Percentiles rank a stretch among this genome's conserved stretches.
Evolutionary conservation across 2,113 vertebrate genomes (phyloP).

Genomic region (Calyptomena viridis): DNA sequence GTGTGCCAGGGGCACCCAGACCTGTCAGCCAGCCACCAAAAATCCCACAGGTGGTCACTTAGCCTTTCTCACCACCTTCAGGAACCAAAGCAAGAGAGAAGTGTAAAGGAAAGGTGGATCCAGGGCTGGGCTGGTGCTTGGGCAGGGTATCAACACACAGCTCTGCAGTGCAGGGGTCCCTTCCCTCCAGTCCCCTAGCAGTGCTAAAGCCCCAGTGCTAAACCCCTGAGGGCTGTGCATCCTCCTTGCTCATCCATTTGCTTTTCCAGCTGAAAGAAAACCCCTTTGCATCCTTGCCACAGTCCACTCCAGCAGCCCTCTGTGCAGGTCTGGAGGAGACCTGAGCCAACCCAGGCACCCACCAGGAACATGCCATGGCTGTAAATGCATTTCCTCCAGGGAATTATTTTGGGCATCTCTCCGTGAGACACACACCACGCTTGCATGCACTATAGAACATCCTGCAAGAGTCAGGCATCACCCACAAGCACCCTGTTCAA

Average conservation of each 20-base stretch:
- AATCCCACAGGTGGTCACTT: background rate
- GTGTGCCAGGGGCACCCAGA: background rate
- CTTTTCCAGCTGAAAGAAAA: background rate
- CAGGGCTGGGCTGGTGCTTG: background rate
- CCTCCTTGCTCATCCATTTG: background rate
- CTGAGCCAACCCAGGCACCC: rapidly evolving
- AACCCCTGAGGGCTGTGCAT: rapidly evolving
- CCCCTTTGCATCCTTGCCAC: background rate
- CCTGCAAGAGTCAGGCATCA: background rate
- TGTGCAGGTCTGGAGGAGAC: background rate
- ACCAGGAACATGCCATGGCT: rapidly evolving
- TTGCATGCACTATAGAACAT: background rate
- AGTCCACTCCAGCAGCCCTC: background rate
- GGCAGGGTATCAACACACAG: background rate
- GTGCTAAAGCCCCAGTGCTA: background rate
- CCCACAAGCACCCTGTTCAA: rapidly evolving
- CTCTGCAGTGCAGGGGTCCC: background rate
- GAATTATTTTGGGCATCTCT: background rate
- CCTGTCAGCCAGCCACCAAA: background rate
- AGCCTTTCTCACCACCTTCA: background rate
- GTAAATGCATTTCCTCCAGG: background rate
- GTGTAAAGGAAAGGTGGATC: background rate
- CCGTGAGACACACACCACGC: rapidly evolving
- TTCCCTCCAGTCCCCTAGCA: background rate
- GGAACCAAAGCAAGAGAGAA: background rate